Conservation (phyloP, 92 coral and sea anemone species). For the Palythoa grandis region DNA sequence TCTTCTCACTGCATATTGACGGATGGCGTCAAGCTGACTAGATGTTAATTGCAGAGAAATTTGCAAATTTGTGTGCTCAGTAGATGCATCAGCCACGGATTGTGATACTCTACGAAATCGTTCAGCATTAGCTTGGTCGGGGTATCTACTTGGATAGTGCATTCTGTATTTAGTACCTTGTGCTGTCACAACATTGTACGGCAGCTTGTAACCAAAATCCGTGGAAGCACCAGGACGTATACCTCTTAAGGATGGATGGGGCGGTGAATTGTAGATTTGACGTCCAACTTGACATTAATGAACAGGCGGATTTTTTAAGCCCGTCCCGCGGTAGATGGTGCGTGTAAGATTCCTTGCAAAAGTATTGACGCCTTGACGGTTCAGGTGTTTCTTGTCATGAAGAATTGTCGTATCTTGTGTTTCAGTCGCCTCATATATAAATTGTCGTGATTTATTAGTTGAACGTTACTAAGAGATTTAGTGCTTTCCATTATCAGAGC, state of each 20-base stretch:
- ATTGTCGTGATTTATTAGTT: not conserved
- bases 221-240: too few species aligned
- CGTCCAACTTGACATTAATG: too few species aligned
- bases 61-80: slow-evolving; percentile 6
- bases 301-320: too few species aligned
- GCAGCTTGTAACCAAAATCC: too few species aligned
- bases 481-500: not conserved
- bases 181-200: not conserved
- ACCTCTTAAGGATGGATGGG: too few species aligned
- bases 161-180: not conserved
- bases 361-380: too few species aligned
- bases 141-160: not conserved
- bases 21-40: slow-evolving; percentile 25
- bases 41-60: slow-evolving; percentile 18
- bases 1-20: slow-evolving; percentile 27
- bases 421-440: not conserved
- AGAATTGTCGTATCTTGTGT: too few species aligned
- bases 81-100: not conserved
- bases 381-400: too few species aligned
- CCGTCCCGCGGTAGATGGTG: too few species aligned
- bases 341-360: too few species aligned
- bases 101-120: not conserved
- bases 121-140: not conserved
- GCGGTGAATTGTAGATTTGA: too few species aligned
- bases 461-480: not conserved